Conservation (phyloP, 2,888 invertebrate species). For the Hesperia comma region DNA sequence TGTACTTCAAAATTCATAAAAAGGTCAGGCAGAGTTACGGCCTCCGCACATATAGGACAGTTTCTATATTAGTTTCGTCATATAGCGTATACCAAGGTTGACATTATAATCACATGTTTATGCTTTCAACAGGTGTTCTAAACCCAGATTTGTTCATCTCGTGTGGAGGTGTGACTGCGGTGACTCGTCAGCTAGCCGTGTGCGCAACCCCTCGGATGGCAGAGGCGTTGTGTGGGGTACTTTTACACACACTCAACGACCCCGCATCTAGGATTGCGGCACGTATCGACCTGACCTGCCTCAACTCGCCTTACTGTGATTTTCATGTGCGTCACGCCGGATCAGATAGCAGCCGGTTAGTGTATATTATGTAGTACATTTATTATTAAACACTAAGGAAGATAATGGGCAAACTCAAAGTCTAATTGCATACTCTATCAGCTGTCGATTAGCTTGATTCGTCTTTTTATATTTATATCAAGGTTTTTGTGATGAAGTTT, state of each 20-base stretch:
- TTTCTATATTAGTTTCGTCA: no score
- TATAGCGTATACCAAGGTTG: no score
- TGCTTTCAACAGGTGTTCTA: conserved; percentile 85
- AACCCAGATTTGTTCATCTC: conserved; percentile 92
- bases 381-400: no score
- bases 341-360: conserved; percentile 88
- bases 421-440: no score
- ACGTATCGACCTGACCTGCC: conserved; percentile 91
- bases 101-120: no score
- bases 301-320: conserved; percentile 96
- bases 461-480: no score
- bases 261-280: conserved; percentile 91
- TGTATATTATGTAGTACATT: conserved; percentile 33
- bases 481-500: no score
- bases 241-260: conserved; percentile 93
- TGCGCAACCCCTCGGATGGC: conserved; percentile 95
- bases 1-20: no score
- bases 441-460: no score
- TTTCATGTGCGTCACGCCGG: conserved; percentile 91
- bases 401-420: no score
- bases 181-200: conserved; percentile 92
- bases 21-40: no score
- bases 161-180: conserved; percentile 92
- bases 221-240: conserved; percentile 94
- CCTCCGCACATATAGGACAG: no score